Evolutionary conservation across 2,888 invertebrate genomes (phyloP).

Genomic region (Melolontha melolontha): DNA sequence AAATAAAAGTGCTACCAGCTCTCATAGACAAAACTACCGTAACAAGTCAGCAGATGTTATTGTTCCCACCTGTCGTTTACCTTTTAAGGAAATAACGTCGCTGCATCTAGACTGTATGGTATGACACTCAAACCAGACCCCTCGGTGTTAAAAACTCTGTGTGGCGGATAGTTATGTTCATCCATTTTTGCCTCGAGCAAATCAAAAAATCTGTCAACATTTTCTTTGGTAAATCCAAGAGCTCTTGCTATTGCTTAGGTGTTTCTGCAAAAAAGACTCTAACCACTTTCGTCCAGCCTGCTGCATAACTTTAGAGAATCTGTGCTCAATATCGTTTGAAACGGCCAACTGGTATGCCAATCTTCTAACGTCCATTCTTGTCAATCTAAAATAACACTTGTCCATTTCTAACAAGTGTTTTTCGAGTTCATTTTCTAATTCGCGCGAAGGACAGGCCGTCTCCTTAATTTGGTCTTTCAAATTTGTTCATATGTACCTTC

Average conservation of each 20-base stretch:
- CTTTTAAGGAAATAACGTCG: conserved; percentile 1
- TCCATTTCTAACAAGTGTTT: conserved; percentile 12
- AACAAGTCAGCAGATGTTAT: too few species aligned
- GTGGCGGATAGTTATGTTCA: neutral
- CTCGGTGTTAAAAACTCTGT: neutral
- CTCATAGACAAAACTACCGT: too few species aligned
- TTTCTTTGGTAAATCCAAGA: conserved; percentile 11
- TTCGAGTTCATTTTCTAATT: conserved; percentile 9
- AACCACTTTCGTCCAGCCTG: too few species aligned
- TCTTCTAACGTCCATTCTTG: too few species aligned
- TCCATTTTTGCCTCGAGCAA: neutral
- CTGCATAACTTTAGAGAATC: too few species aligned
- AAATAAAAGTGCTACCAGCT: too few species aligned
- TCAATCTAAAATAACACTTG: too few species aligned
- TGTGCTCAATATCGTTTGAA: too few species aligned
- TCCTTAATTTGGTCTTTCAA: conserved; percentile 8
- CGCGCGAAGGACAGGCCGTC: conserved; percentile 8
- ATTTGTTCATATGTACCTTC: conserved; percentile 14
- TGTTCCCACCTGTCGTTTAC: too few species aligned
- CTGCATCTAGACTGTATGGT: neutral
- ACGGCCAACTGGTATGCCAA: too few species aligned
- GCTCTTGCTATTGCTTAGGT: conserved; percentile 4
- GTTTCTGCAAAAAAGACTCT: too few species aligned
- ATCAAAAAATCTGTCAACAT: conserved; percentile 9
- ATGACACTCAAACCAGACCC: conserved; percentile 4